phyloP scores from a whole-genome alignment of 2,113 vertebrate species.

The Pluvialis apricaria region DNA sequence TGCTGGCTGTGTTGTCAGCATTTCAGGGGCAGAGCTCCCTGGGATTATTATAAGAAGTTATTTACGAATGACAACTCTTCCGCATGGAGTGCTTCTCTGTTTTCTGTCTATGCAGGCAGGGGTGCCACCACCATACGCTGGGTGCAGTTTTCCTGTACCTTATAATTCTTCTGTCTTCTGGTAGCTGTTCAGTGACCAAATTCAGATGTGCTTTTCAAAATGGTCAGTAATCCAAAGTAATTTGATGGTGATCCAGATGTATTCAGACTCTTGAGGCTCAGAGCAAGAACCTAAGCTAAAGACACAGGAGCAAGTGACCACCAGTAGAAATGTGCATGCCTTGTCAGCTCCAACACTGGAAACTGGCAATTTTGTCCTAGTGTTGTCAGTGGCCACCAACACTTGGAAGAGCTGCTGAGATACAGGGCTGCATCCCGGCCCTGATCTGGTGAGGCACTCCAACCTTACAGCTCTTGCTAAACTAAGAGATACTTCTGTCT shows the following conservation, averaged over 20 bases:
- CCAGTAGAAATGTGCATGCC: not conserved
- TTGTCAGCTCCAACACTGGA: not conserved
- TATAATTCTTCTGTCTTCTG: not conserved
- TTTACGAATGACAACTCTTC: not conserved
- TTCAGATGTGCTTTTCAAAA: not conserved
- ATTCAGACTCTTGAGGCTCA: not conserved
- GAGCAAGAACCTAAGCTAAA: not conserved
- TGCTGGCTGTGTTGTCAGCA: not conserved
- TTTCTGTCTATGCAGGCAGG: not conserved
- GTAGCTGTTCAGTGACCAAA: not conserved
- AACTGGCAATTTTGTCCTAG: not conserved
- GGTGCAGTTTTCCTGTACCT: not conserved
- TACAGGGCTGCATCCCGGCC: not conserved
- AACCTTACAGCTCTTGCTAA: not conserved
- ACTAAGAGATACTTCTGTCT: not conserved
- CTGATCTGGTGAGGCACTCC: not conserved
- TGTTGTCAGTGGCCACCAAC: not conserved
- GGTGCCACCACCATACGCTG: accelerated
- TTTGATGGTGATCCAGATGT: not conserved
- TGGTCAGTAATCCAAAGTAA: not conserved
- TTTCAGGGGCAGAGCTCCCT: not conserved
- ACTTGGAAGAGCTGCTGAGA: not conserved
- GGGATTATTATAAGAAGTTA: not conserved
- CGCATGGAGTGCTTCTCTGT: not conserved
- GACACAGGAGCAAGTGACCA: not conserved